phyloP scores from a whole-genome alignment of 2,797 vertebrate species.

The Tokudaia muenninki region DNA sequence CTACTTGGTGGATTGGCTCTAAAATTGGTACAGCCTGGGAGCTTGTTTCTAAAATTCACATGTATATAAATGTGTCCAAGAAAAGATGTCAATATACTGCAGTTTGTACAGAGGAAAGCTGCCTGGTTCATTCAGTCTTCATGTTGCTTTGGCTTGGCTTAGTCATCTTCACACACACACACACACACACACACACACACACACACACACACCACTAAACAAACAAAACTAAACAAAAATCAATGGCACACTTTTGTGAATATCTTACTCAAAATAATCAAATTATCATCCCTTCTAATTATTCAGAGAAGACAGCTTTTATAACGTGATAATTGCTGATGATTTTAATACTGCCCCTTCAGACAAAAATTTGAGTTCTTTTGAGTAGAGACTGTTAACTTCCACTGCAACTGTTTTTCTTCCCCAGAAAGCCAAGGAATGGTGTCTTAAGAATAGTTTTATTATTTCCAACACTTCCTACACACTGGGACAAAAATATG shows the following conservation, averaged over 20 bases:
- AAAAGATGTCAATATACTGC: slow-evolving; percentile 36
- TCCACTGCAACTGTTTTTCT: slow-evolving; percentile 49
- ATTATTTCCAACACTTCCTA: slow-evolving; percentile 81
- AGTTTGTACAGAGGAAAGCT: slow-evolving; percentile 14
- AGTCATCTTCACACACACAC: not conserved
- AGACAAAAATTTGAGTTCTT: slow-evolving; percentile 50
- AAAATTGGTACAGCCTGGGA: slow-evolving; percentile 65
- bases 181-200: not conserved
- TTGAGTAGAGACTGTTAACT: slow-evolving; percentile 36
- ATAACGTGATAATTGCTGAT: not conserved
- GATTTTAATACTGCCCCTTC: not conserved
- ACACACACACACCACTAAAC: not conserved
- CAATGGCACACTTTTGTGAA: not conserved
- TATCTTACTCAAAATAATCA: slow-evolving; percentile 36
- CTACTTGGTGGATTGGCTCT: slow-evolving; percentile 72
- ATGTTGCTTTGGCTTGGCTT: slow-evolving; percentile 5
- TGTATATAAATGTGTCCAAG: slow-evolving; percentile 40
- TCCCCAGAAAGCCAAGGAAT: slow-evolving; percentile 68
- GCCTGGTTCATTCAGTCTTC: not conserved
- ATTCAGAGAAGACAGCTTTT: not conserved
- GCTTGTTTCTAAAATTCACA: slow-evolving; percentile 68
- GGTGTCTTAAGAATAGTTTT: slow-evolving; percentile 74
- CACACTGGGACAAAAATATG: slow-evolving; percentile 77
- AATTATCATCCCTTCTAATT: not conserved
- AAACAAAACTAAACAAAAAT: not conserved